Evolutionary conservation across 2,888 invertebrate genomes (phyloP), one percentile per base, ranked within the genome.

Genomic region (Phyllotreta striolata): DNA sequence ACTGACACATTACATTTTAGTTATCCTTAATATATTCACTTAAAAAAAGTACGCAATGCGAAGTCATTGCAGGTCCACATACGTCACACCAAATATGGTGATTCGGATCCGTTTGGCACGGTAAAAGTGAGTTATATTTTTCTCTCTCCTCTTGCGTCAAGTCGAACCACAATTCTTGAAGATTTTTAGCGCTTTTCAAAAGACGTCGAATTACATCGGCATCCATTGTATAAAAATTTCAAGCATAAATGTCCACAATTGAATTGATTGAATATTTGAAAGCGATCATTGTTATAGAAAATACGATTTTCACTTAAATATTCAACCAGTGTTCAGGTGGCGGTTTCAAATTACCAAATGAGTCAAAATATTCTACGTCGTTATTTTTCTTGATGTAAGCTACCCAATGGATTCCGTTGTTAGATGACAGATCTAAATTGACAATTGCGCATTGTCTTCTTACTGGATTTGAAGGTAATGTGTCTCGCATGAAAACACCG

Each of bases 401-500:
- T 58, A 57, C 59, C 65, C 66, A 68, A 49, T 67, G 61, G 6
- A 61, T 66, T 10, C 51, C 40, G 41, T 62, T 6, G 37, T 9
- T 46, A 41, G 37, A 24, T 44, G 10, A 10, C 46, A n/a, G 8
- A 46, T 69, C 67, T 41, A 69, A 52, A 47, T 69, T 67, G 13
- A 67, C 43, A 6, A 65, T 57, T 40, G 51, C 63, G 13, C 24
- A 54, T 66, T 64, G 56, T 9, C 49, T 49, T 8, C 52, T 37
- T 51, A 9, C 0, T 9, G 60, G 54, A 34, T 40, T 12, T 7
- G 8, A 37, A 13, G 68, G 66, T 37, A 68, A 47, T 41, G 37
- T 41, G 78, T 67, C 68, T 64, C 57, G 13, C 68, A 68, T 68
- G 46, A 66, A 71, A 7, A 72, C 62, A 8, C 69, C 69, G n/a